Base-by-base conservation (phyloP, 2,797 vertebrate genomes). In the Myotis vivesi region DNA sequence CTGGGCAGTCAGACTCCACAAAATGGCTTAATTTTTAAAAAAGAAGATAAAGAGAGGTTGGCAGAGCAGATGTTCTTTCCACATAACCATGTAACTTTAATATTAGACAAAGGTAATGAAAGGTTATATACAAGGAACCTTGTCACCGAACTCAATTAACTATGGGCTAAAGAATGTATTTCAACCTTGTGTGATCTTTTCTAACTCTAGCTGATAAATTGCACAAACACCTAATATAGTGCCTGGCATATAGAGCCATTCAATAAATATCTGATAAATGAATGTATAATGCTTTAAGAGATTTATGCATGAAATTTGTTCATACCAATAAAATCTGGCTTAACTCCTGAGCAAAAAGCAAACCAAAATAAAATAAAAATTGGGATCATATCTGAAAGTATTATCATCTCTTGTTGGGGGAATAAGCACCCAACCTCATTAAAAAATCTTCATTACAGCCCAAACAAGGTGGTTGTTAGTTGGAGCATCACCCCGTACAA, bases 381-480 rank as follows among this genome's bases (percentile, higher is more conserved):
- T 38, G 23, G n/a, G 25, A 73, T 68, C 8, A 71, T 76, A 59
- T 44, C 23, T 92, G 62, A 90, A 84, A 85, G 83, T 41, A 72
- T 30, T 38, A 30, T 51, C 8, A 77, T 73, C 46, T 80, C 28
- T 36, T 91, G 3, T 11, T 69, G 66, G 11, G 28, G 25, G 7
- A 30, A 49, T 79, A 82, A 80, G 8, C 2, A 80, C 2, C 13
- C 20, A 86, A 93, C 3, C 10, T 91, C 55, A 87, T 19, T 83
- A 89, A 88, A 88, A 89, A 92, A 77, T 46, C 57, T 92, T 87
- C 15, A 93, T 68, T 85, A 62, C 10, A 33, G 25, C 57, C 23
- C 28, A 28, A 62, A 62, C 28, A 28, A 62, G 28, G 28, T 62
- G 59, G 28, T 30, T 62, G 59, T 30, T 62, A 62, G 59, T 62